phyloP scores from a whole-genome alignment of 2,888 invertebrate genomes.

The Agriopis aurantiaria region DNA sequence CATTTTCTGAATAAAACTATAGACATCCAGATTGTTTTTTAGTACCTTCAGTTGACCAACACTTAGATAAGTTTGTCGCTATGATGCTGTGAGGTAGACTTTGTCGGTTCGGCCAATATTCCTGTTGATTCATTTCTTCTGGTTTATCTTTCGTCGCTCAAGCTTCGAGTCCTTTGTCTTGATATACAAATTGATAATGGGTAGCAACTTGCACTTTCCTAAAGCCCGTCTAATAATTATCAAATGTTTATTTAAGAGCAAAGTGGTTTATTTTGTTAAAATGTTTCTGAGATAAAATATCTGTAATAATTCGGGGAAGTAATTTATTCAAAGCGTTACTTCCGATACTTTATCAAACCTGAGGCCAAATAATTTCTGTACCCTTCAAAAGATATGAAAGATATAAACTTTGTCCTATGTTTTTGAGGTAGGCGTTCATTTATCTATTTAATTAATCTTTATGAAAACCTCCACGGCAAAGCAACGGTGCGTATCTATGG shows the following conservation, averaged over 20 bases:
- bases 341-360: background rate
- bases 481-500: conserved; percentile 13
- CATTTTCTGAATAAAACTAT: background rate
- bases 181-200: conserved; percentile 13
- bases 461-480: conserved; percentile 18
- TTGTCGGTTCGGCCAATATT: background rate
- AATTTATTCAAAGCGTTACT: no score
- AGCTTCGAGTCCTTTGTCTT: background rate
- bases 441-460: conserved; percentile 36
- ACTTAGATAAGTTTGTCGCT: background rate
- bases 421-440: conserved; percentile 16
- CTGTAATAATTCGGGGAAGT: no score
- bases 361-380: background rate
- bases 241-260: no score
- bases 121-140: conserved; percentile 4
- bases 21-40: no score
- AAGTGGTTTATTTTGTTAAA: no score
- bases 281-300: no score
- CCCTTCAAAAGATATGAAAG: conserved; percentile 3
- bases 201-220: background rate
- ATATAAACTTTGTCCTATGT: conserved; percentile 10
- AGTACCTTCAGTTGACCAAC: background rate
- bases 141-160: conserved; percentile 2
- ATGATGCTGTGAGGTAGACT: background rate
- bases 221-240: background rate